Base-by-base conservation (phyloP, 2,797 vertebrate species). In the Hydrolagus colliei region DNA sequence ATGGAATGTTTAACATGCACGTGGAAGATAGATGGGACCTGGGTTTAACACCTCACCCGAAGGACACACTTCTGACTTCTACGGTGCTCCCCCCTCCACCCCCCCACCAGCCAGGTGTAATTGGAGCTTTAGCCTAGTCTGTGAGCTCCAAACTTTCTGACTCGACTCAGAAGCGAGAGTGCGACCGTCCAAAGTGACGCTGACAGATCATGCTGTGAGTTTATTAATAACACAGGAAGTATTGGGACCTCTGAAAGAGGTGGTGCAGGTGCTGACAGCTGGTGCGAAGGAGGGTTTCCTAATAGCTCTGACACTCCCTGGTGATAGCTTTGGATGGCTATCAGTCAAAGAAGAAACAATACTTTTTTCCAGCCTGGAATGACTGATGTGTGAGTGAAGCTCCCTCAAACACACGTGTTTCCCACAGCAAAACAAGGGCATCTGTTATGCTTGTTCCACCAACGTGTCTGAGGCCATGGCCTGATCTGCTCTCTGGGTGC, bases 271-370 rank as follows among this genome's bases (percentile, higher is more conserved):
- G 90, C 76, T 89, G 89, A 90, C 89, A 90, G 89, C 86, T 87
- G 88, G 89, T 86, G 67, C 79, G 41, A 63, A 75, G 67, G 52
- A 86, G 86, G 86, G 85, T 89, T 89, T 88, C 87, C 87, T 88
- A 87, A 90, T 87, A 86, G 86, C 87, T 86, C 87, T 89, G 90
- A 90, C 92, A 92, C 90, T 91, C 91, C 89, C 85, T 73, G 86
- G 86, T 91, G 90, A 94, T 94, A 94, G 93, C 92, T 88, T 95
- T 95, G 94, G 94, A 92, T 86, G 14, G 76, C 86, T 89, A 90
- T 90, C 93, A 94, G 90, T 90, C 90, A 91, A 92, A 93, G 92
- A 94, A 94, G 92, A 92, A 88, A 89, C 90, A 91, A 91, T 91
- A 91, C 92, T 94, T 91, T 94, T 94, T 94, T 93, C 92, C 27